Evolutionary conservation across 2,113 vertebrate species (phyloP).

Genomic region (Daphoenositta chrysoptera): DNA sequence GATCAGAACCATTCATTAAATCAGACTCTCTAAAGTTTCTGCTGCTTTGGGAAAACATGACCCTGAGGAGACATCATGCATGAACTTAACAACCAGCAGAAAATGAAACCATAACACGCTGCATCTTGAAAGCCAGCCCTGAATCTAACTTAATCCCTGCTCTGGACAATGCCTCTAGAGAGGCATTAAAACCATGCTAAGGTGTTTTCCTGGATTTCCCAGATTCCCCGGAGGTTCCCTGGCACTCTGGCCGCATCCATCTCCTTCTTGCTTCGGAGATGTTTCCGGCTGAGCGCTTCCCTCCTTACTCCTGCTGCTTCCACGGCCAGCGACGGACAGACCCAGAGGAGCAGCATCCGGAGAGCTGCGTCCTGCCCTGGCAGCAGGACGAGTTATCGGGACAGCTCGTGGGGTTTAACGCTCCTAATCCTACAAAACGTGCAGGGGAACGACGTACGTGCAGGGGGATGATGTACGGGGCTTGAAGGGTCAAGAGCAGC

Average conservation of each 20-base stretch:
- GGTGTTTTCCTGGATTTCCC: slow-evolving; percentile 36
- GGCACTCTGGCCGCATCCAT: neutral
- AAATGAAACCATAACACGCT: neutral
- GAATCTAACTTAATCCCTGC: neutral
- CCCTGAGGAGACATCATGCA: neutral
- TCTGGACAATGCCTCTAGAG: neutral
- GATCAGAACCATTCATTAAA: neutral
- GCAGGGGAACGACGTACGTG: neutral
- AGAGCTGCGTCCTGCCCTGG: neutral
- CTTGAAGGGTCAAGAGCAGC: neutral
- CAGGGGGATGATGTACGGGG: neutral
- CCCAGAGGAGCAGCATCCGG: rapidly evolving
- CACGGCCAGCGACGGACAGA: rapidly evolving
- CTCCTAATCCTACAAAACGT: neutral
- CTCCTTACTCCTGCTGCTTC: neutral
- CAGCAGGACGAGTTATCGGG: neutral
- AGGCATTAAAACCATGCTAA: neutral
- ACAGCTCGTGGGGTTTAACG: neutral
- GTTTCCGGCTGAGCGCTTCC: neutral
- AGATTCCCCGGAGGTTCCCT: neutral
- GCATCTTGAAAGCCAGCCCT: slow-evolving; percentile 5
- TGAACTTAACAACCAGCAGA: slow-evolving; percentile 35
- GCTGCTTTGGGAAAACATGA: slow-evolving; percentile 29
- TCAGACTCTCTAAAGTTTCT: slow-evolving; percentile 19
- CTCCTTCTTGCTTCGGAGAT: neutral